Evolutionary conservation across 2,888 invertebrate species (phyloP).

Genomic region (Euplexia lucipara): DNA sequence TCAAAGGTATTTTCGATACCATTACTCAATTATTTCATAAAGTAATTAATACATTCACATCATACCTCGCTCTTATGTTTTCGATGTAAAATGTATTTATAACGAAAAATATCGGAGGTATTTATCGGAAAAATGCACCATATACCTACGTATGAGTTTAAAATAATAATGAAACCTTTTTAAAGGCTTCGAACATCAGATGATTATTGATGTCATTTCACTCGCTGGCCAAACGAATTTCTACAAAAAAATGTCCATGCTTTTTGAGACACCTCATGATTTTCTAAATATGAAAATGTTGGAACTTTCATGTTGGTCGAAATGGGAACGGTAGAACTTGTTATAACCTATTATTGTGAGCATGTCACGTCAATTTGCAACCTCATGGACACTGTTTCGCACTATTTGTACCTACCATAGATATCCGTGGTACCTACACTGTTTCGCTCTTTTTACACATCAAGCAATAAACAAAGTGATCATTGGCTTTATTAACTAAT

Average conservation of each 20-base stretch:
- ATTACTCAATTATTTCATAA: not conserved
- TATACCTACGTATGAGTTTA: not conserved
- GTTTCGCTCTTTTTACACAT: not conserved
- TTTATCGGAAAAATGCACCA: no score
- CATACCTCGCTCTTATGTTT: no score
- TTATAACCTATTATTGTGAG: not conserved
- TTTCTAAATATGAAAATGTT: conserved; percentile 7
- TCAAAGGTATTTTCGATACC: not conserved
- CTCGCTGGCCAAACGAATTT: not conserved
- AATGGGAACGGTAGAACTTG: not conserved
- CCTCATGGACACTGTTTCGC: not conserved
- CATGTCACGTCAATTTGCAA: not conserved
- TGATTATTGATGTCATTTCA: conserved; percentile 12
- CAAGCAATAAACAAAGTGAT: conserved; percentile 55
- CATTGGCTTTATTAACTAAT: conserved; percentile 65
- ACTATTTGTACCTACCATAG: no score
- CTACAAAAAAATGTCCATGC: not conserved
- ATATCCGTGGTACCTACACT: no score
- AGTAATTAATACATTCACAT: not conserved
- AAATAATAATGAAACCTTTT: not conserved
- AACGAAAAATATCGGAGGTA: no score
- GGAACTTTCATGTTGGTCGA: not conserved
- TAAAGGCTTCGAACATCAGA: no score
- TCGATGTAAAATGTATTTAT: not conserved
- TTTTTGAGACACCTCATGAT: not conserved